phyloP scores from a whole-genome alignment of 1,140 invertebrate genomes.

The Ectropis grisescens region DNA sequence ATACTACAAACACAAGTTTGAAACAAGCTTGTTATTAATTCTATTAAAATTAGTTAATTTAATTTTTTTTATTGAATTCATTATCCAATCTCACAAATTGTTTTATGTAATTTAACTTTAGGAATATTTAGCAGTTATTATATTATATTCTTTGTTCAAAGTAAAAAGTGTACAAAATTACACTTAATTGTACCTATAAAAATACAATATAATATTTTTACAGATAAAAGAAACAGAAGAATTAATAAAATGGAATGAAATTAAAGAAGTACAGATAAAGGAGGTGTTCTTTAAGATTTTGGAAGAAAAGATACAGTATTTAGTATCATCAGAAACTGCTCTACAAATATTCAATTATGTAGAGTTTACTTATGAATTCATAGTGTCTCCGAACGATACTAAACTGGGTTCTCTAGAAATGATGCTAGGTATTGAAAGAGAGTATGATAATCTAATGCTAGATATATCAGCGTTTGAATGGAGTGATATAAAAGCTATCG shows the following conservation, averaged over 20 bases:
- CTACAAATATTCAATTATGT: slow-evolving; percentile 73
- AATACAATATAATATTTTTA: too few species aligned
- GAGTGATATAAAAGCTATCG: slow-evolving; percentile 68
- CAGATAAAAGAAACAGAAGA: slow-evolving; percentile 44
- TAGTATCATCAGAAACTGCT: slow-evolving; percentile 71
- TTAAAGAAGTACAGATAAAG: slow-evolving; percentile 43
- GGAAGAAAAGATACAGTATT: slow-evolving; percentile 35
- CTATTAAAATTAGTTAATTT: too few species aligned
- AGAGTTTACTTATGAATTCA: slow-evolving; percentile 75
- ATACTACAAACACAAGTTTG: too few species aligned
- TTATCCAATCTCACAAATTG: too few species aligned
- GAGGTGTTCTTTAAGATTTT: slow-evolving; percentile 40
- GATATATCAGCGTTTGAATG: slow-evolving; percentile 71
- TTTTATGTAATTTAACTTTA: too few species aligned
- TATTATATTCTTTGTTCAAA: too few species aligned
- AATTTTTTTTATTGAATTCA: too few species aligned
- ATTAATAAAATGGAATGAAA: slow-evolving; percentile 33
- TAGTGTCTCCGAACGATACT: slow-evolving; percentile 71
- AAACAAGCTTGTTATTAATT: too few species aligned
- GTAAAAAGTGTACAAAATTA: too few species aligned
- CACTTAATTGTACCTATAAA: too few species aligned
- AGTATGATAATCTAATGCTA: slow-evolving; percentile 70
- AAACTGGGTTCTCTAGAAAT: slow-evolving; percentile 71
- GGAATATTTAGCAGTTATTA: too few species aligned
- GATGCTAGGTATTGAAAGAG: slow-evolving; percentile 72